Evolutionary conservation across 2,113 vertebrate species (phyloP).

Genomic region (Sapajus apella): DNA sequence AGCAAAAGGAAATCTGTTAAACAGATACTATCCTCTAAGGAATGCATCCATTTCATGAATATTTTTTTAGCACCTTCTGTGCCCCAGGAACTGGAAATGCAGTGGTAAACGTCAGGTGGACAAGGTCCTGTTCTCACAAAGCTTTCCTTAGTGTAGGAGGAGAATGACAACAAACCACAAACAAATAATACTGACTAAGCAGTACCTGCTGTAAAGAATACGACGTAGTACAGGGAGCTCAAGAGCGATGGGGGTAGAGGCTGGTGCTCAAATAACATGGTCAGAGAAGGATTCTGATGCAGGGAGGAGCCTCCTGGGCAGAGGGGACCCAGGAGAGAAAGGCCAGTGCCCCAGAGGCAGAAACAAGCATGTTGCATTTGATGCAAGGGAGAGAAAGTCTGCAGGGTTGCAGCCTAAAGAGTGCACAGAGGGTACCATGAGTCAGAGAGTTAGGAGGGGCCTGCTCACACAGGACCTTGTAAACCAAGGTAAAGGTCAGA

Average conservation of each 20-base stretch:
- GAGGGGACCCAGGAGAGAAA: background rate
- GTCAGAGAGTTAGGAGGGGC: background rate
- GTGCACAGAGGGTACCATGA: background rate
- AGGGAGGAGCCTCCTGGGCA: background rate
- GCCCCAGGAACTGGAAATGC: background rate
- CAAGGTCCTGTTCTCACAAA: background rate
- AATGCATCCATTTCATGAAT: background rate
- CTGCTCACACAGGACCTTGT: background rate
- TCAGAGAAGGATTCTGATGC: background rate
- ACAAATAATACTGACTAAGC: background rate
- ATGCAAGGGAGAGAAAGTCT: background rate
- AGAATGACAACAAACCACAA: background rate
- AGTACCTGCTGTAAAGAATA: background rate
- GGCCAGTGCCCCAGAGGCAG: fast-evolving
- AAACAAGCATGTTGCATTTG: background rate
- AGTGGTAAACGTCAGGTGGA: background rate
- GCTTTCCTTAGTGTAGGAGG: background rate
- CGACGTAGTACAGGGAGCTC: background rate
- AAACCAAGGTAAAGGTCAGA: background rate
- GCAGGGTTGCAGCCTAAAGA: background rate
- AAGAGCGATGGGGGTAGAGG: fast-evolving
- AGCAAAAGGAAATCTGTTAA: background rate
- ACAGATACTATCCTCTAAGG: background rate
- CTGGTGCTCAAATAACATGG: background rate
- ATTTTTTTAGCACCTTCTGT: background rate